A percentile compares a stretch with the other conserved stretches of the same genome.
These are phyloP conservation scores for Balaeniceps rex DNA, from an alignment of 2,113 vertebrate genomes.

Conservation along the genomic window DNA sequence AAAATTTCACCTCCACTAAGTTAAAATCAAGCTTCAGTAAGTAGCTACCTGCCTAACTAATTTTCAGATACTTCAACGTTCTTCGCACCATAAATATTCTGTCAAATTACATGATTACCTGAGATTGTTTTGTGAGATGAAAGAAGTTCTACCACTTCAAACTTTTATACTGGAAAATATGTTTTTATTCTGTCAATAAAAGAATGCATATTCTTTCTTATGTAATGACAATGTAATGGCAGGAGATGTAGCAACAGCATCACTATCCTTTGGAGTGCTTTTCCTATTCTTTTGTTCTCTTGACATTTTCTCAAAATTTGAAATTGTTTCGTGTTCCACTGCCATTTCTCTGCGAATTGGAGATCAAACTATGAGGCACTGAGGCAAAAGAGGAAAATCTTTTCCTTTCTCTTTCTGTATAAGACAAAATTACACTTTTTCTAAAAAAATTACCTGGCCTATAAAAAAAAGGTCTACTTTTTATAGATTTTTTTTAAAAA, in stretches of 20 bases:
- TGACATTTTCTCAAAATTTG: not conserved
- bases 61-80: not conserved
- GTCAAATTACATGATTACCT: not conserved
- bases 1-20: not conserved
- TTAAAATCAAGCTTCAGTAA: not conserved
- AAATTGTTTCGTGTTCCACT: not conserved
- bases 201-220: not conserved
- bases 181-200: not conserved
- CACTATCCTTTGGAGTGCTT: not conserved
- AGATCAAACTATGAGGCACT: not conserved
- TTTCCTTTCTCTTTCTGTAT: not conserved
- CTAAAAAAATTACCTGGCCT: not conserved
- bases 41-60: rapidly evolving
- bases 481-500: no score
- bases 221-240: not conserved
- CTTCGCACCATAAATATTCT: not conserved
- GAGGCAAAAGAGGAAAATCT: not conserved
- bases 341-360: not conserved
- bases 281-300: not conserved
- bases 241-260: not conserved
- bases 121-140: not conserved
- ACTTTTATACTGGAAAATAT: not conserved
- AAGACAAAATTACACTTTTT: not conserved
- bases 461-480: not conserved
- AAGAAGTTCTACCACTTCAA: not conserved